Percentiles rank a stretch among this genome's conserved stretches.
Conservation (phyloP, 2,113 vertebrate species). For the Xenopus laevis region DNA sequence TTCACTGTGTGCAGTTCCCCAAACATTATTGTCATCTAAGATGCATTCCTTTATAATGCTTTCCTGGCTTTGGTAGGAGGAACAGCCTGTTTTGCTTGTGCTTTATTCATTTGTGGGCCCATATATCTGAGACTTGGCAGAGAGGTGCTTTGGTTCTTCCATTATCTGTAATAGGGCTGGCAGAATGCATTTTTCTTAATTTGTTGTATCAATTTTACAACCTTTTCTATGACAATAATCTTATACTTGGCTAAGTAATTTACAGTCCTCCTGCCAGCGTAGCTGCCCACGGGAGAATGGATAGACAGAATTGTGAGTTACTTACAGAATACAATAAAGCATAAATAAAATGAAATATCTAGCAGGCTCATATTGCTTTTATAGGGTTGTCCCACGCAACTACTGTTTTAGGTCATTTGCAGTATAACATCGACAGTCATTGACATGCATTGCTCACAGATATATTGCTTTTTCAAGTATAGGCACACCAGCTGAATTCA, state of each 20-base stretch:
- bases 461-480: not conserved
- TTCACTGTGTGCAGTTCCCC: not conserved
- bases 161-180: slow-evolving; percentile 31
- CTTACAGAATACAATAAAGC: slow-evolving; percentile 29
- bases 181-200: slow-evolving; percentile 39
- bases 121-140: slow-evolving; percentile 25
- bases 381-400: slow-evolving; percentile 5
- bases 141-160: slow-evolving; percentile 1
- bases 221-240: slow-evolving; percentile 37
- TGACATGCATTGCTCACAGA: not conserved
- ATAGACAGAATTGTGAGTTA: slow-evolving; percentile 27
- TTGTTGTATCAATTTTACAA: slow-evolving; percentile 44
- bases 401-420: slow-evolving; percentile 11
- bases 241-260: slow-evolving; percentile 27
- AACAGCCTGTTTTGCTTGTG: slow-evolving; percentile 23
- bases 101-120: slow-evolving; percentile 21
- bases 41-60: slow-evolving; percentile 1
- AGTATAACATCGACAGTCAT: slow-evolving; percentile 1
- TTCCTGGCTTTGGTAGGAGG: slow-evolving; percentile 20
- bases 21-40: not conserved
- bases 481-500: too few relatives aligned
- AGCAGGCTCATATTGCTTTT: slow-evolving; percentile 16
- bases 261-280: slow-evolving; percentile 29
- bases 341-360: slow-evolving; percentile 31
- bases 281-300: slow-evolving; percentile 18